These are phyloP conservation scores for Oxystoma pomonae DNA, from an alignment of 2,888 invertebrate species.

Conservation along the genomic window DNA sequence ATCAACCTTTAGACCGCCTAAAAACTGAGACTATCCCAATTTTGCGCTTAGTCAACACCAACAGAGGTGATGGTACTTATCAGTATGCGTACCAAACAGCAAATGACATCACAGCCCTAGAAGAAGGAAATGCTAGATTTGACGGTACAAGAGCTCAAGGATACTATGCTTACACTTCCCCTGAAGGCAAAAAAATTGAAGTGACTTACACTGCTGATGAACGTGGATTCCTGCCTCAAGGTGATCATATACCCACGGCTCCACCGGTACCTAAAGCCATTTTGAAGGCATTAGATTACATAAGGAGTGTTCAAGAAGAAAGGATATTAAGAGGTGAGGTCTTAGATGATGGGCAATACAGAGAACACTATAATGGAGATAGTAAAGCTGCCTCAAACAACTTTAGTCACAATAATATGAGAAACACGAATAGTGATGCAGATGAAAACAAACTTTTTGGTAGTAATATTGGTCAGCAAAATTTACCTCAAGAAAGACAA, in stretches of 20 bases:
- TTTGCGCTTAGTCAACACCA: slow-evolving; percentile 21
- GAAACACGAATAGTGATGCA: too few relatives aligned
- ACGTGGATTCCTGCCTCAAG: slow-evolving; percentile 63
- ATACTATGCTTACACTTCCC: slow-evolving; percentile 34
- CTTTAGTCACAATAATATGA: too few relatives aligned
- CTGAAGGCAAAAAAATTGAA: slow-evolving; percentile 39
- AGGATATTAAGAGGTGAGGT: slow-evolving; percentile 19
- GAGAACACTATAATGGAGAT: slow-evolving; percentile 19
- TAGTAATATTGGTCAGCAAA: too few relatives aligned
- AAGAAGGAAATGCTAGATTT: slow-evolving; percentile 38
- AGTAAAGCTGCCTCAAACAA: too few relatives aligned
- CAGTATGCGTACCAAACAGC: slow-evolving; percentile 52
- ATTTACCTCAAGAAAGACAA: too few relatives aligned
- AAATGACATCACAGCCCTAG: slow-evolving; percentile 50
- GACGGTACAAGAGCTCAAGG: slow-evolving; percentile 32
- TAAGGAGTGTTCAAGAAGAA: slow-evolving; percentile 20
- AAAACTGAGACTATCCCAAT: slow-evolving; percentile 10
- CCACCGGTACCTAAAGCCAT: slow-evolving; percentile 66
- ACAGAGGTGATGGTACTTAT: slow-evolving; percentile 33
- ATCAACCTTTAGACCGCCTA: too few relatives aligned
- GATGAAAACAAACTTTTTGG: too few relatives aligned
- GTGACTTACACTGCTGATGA: slow-evolving; percentile 65
- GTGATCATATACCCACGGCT: slow-evolving; percentile 57
- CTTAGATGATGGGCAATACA: slow-evolving; percentile 22
- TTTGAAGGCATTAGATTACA: slow-evolving; percentile 24